Conservation (phyloP, 2,113 vertebrate species). For the Cygnus buccinator region DNA sequence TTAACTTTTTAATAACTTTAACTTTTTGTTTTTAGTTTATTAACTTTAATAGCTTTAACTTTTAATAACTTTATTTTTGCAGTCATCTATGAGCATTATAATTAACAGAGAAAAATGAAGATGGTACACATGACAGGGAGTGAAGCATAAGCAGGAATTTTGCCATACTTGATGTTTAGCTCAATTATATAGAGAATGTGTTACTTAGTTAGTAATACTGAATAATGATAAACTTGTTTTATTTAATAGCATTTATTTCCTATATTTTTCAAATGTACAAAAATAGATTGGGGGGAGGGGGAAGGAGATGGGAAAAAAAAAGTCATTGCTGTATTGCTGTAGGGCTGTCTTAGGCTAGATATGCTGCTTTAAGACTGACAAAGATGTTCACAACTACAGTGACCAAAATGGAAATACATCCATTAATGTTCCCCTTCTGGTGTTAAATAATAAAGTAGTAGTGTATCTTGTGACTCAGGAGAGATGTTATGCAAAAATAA, state of each 20-base stretch:
- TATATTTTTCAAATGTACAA: neutral
- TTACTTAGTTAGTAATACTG: neutral
- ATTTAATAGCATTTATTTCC: neutral
- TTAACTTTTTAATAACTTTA: no score
- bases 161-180: neutral
- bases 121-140: neutral
- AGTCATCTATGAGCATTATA: neutral
- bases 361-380: neutral
- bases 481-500: neutral
- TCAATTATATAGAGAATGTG: neutral
- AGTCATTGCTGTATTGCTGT: neutral
- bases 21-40: no score
- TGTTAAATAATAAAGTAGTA: neutral
- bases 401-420: neutral
- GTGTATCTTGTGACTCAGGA: neutral
- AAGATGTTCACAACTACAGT: neutral
- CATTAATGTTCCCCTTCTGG: neutral
- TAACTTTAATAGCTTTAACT: no score
- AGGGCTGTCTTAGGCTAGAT: neutral
- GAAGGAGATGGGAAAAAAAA: neutral
- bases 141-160: neutral
- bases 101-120: neutral
- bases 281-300: rapidly evolving
- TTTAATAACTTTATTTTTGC: no score
- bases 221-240: neutral